Percentiles rank a stretch among this genome's conserved stretches.
Conservation (phyloP, 2,797 vertebrate species). For the Oreortyx pictus region DNA sequence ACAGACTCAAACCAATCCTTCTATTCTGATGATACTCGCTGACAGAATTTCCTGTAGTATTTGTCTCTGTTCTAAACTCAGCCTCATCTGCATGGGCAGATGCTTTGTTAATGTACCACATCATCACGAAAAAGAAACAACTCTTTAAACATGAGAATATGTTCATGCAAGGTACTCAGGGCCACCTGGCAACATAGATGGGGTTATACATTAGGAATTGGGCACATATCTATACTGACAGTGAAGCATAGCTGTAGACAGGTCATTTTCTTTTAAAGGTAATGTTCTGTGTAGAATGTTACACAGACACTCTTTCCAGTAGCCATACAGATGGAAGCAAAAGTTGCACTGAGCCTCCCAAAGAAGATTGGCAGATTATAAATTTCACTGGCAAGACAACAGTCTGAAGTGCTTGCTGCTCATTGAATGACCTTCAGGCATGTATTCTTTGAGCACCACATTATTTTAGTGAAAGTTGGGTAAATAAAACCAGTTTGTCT, state of each 20-base stretch:
- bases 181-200: neutral
- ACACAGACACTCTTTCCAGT: neutral
- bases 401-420: neutral
- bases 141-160: neutral
- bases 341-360: neutral
- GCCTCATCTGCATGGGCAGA: neutral
- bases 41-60: neutral
- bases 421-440: neutral
- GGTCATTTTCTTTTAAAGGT: neutral
- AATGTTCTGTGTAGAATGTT: neutral
- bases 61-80: neutral
- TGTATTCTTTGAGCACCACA: neutral
- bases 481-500: neutral
- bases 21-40: neutral
- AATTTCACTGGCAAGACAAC: neutral
- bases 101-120: neutral
- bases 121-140: neutral
- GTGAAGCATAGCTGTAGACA: neutral
- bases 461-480: neutral
- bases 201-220: fast-evolving
- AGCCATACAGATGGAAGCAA: neutral
- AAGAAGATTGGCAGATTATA: neutral
- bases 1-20: neutral
- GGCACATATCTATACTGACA: neutral
- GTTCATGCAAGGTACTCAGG: neutral